Evolutionary conservation across 2,113 vertebrate genomes (phyloP).

Genomic region (Hassar affinis): DNA sequence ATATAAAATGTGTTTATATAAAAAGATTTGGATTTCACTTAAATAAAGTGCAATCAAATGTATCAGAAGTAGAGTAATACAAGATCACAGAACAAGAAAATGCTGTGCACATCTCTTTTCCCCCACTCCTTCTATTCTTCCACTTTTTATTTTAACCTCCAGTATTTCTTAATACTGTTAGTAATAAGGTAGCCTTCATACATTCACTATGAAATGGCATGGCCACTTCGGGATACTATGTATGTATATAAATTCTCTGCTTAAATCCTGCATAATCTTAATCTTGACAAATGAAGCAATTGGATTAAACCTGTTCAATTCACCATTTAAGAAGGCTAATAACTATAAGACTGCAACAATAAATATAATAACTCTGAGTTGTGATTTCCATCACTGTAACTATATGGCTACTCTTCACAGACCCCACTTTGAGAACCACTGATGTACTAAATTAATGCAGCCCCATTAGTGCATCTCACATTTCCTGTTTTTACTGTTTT

Average conservation of each 20-base stretch:
- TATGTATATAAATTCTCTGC: background rate
- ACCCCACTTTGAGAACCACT: background rate
- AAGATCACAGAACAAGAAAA: background rate
- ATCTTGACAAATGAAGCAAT: background rate
- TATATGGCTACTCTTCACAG: background rate
- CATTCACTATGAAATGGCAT: background rate
- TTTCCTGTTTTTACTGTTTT: background rate
- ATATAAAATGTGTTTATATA: constrained; percentile 34
- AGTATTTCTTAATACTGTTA: constrained; percentile 27
- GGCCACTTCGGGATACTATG: constrained; percentile 11
- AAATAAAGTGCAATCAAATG: constrained; percentile 44
- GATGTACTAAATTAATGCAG: background rate
- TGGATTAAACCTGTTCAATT: background rate
- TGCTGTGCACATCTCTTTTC: background rate
- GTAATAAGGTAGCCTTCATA: background rate
- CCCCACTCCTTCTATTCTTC: no score
- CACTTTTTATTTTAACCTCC: background rate
- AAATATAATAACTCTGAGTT: background rate
- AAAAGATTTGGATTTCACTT: constrained; percentile 29
- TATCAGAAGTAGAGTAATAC: constrained; percentile 32
- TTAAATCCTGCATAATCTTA: background rate
- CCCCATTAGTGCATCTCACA: background rate
- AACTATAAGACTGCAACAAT: background rate
- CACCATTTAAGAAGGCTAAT: background rate
- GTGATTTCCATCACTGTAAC: background rate